Percentiles rank a stretch among this genome's conserved stretches.
phyloP scores from a whole-genome alignment of 1,140 invertebrate genomes.

The Lucilia cuprina region DNA sequence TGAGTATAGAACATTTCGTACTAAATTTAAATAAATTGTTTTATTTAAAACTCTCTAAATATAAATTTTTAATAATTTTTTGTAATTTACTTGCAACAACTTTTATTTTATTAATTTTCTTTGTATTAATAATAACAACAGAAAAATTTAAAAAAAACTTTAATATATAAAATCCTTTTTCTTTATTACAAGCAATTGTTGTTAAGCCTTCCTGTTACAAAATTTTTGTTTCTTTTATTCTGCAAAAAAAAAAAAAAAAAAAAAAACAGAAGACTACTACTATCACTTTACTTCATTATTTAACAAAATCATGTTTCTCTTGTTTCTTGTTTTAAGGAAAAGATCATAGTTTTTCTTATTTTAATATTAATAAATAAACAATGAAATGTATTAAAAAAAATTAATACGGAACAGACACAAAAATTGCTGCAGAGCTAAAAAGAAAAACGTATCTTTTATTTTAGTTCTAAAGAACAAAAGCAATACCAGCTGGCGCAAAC shows the following conservation, averaged over 20 bases:
- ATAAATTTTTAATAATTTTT: too few species aligned
- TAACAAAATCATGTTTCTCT: too few species aligned
- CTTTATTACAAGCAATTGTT: conserved; percentile 6
- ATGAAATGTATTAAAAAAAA: conserved; percentile 5
- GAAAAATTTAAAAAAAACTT: neutral
- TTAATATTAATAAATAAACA: conserved; percentile 18
- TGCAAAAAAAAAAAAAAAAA: too few species aligned
- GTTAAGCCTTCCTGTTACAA: conserved; percentile 22
- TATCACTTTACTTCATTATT: too few species aligned
- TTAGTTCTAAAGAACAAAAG: neutral
- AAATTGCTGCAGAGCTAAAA: neutral
- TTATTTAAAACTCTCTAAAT: too few species aligned
- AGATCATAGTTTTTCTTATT: neutral
- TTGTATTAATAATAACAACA: neutral
- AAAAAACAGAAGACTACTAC: too few species aligned
- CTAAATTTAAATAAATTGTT: too few species aligned
- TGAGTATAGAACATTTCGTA: too few species aligned
- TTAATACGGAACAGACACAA: neutral
- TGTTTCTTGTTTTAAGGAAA: neutral
- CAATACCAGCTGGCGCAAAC: neutral
- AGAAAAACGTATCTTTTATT: neutral
- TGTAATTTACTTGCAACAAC: too few species aligned
- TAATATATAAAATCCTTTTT: conserved; percentile 18
- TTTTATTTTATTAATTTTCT: neutral
- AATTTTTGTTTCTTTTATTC: neutral